Evolutionary conservation across 30 jellyfish, hydroid and myxozoan species (phyloP), one percentile per base, ranked within the genome.

Genomic region (Hydractinia symbiolongicarpus): DNA sequence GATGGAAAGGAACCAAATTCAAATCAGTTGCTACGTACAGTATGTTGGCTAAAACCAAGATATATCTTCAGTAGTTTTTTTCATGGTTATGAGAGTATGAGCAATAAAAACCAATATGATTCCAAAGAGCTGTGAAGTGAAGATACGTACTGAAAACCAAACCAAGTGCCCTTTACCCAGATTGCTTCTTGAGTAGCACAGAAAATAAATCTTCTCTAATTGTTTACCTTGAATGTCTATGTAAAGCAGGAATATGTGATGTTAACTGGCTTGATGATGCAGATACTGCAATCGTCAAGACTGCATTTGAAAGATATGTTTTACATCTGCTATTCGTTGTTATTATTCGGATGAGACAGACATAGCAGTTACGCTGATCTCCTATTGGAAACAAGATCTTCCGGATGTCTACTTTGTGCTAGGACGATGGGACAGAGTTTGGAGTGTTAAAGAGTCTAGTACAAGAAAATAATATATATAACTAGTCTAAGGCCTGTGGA

Each of bases 121-220:
- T 51, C 78, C 83, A 14, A 67, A 74, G 54, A 74, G 83, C 66
- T 30, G 72, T 10, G 54, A 72, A 6, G 81, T 72, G 13, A 40
- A 72, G 10, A 72, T 72, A 5, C 8, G 1, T 14, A 77, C 72
- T 14, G 83, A 74, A 7, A 74, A 74, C 83, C 44, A 30, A 30
- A 30, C 44, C 77, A 44, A 52, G 76, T 74, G 49, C 83, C 83
- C 11, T 74, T 74, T 52, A 74, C 83, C 4, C 83, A 74, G 83
- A 74, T 50, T 44, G 78, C 19, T 64, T 77, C 50, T 76, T 77
- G 8, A 44, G 19, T 72, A 75, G 52, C 21, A 57, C 78, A 14
- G 9, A 49, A 10, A 52, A 77, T 21, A 77, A 77, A 61, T 44
- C 85, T 5, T 9, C 54, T 5, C 58, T 77, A 5, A 77, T 77